Evolutionary conservation across 2,888 invertebrate species (phyloP).

Genomic region (Zaprionus lineosus): DNA sequence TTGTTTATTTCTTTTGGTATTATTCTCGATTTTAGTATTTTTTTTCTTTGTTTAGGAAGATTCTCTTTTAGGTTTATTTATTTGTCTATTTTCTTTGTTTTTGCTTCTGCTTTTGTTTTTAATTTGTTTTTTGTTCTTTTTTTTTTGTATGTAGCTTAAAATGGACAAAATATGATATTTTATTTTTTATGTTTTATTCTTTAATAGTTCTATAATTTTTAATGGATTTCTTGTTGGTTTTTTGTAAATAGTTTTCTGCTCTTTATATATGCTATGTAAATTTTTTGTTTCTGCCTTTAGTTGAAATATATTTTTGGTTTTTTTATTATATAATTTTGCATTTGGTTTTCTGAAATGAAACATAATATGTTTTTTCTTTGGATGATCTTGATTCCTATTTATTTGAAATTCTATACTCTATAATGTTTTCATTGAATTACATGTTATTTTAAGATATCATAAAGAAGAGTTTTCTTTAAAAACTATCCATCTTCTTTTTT

Average conservation of each 20-base stretch:
- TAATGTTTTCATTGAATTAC: conserved; percentile 39
- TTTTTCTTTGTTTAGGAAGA: conserved; percentile 61
- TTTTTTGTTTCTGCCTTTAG: conserved; percentile 31
- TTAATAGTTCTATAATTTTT: conserved; percentile 16
- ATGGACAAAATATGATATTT: conserved; percentile 66
- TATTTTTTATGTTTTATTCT: conserved; percentile 20
- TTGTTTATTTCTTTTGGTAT: conserved; percentile 6
- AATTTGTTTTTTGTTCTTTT: conserved; percentile 25
- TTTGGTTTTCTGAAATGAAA: conserved; percentile 27
- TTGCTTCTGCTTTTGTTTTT: conserved; percentile 35
- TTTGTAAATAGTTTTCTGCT: conserved; percentile 61
- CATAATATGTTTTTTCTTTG: conserved; percentile 16
- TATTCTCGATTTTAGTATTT: neutral
- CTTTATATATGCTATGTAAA: conserved; percentile 30
- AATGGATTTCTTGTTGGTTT: conserved; percentile 31
- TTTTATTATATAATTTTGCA: conserved; percentile 26
- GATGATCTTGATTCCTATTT: conserved; percentile 53
- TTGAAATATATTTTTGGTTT: conserved; percentile 34
- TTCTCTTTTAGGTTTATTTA: conserved; percentile 38
- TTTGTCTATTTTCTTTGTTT: conserved; percentile 37
- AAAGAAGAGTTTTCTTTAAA: conserved; percentile 44
- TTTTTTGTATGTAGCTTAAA: conserved; percentile 64
- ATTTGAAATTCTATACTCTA: conserved; percentile 56
- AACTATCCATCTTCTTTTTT: conserved; percentile 27
- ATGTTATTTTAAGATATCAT: conserved; percentile 24